Base-by-base conservation (phyloP, 1,140 invertebrate genomes). In the Lithobius niger region DNA sequence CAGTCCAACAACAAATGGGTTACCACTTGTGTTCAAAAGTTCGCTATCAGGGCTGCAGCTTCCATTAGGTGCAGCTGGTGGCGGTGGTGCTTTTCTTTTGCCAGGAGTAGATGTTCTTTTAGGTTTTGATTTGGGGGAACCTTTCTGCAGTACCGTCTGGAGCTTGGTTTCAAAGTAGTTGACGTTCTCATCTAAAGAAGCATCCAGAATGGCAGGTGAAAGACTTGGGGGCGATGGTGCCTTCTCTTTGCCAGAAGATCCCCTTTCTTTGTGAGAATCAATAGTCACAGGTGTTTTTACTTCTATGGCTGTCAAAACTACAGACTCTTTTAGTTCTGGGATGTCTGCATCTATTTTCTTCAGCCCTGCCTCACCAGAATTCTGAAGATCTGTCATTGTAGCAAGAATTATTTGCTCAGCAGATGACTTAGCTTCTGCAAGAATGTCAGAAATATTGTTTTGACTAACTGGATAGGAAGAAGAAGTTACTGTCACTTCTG, bases 1-100 rank as follows among this genome's bases (percentile, higher is more conserved):
- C n/a, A 73, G 36, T 78, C 77, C 0, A 75, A 76, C 59, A 74
- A 74, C 54, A 56, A 24, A 57, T 24, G 48, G 48, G 27, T 50
- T 50, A 6, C 31, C 24, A 26, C 3, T 6, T 10, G 4, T 25
- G 6, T 47, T 13, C 13, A 10, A 13, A 10, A 10, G 13, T 40
- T 40, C n/a, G n/a, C n/a, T n/a, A n/a, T n/a, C n/a, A n/a, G n/a
- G n/a, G 31, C 6, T n/a, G 31, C n/a, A 36, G 6, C 31, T 36
- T n/a, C 31, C 31, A 10, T 36, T 36, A 10, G 49, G 21, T 51
- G n/a, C 19, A 10, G 45, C 10, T 6, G 53, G 53, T 10, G 53
- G 53, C 4, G 36, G 53, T 4, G 53, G 53, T 4, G 53, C 53
- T n/a, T 26, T 45, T 4, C 53, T 10, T 22, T 55, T 55, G 10